Evolutionary conservation across 2,113 vertebrate genomes (phyloP), one percentile per base, ranked within the genome.

Genomic region (Saccopteryx bilineata): DNA sequence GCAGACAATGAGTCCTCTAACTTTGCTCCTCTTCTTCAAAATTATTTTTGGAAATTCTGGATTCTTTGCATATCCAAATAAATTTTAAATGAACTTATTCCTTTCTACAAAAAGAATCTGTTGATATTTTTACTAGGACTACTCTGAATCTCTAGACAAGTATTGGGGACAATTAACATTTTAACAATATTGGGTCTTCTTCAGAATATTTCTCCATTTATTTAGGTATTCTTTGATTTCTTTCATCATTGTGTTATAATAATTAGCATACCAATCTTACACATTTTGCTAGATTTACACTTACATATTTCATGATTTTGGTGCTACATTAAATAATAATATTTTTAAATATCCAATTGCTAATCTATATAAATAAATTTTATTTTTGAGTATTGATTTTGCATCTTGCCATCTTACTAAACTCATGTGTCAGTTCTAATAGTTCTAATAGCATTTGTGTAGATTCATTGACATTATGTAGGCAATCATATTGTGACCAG

Each of bases 301-400:
- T 48, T 72, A 69, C 0, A 11, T 63, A 89, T 84, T 76, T 86
- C 4, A 92, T 86, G 31, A 31, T 54, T 74, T 85, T 58, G 23
- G 8, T 60, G 7, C 24, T 86, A 33, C 72, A 82, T 65, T 69
- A 84, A 81, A 23, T 91, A 4, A 5, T 50, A 63, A 8, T 60
- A 39, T 61, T 83, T 66, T 26, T 71, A 14, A 68, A 65, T 88
- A 85, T 92, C 9, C 8, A 72, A 17, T 82, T 86, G 10, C 4
- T 74, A 31, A 39, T 63, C 61, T 54, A 65, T 85, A 71, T 4
- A 84, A 93, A 79, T 68, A 52, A 87, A 87, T 63, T 85, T 75
- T 79, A 48, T 33, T 90, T 93, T 80, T 69, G 7, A 60, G 7
- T 87, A 11, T 79, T 87, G 26, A 65, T 31, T 96, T 91, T 71